Base-by-base conservation (phyloP, 2,113 vertebrate genomes). In the Puntigrus tetrazona region DNA sequence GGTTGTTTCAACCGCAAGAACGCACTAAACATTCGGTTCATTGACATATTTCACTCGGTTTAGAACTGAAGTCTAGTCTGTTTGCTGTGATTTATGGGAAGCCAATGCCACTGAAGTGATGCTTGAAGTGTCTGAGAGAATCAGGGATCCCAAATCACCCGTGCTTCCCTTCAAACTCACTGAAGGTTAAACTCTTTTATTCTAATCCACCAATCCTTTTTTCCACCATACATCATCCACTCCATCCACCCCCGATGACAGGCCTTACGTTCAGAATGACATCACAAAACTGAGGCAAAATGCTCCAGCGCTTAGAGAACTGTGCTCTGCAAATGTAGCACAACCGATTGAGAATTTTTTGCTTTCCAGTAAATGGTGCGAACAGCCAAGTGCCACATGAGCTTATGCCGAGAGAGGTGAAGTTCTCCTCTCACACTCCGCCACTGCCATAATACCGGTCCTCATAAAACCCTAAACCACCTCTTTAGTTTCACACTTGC, bases 401-500 rank as follows among this genome's bases (percentile, higher is more conserved):
- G 73, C 81, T 55, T 79, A 84, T 57, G 38, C 80, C 36, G 65
- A 88, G 76, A 41, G 38, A 75, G 78, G 77, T 79, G 80, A 85
- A 78, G 78, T 79, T 83, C 65, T 82, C 41, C 59, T 78, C 61
- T 82, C 75, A 86, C 86, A 81, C 79, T 70, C 67, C 31, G 16
- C 57, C 80, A 83, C 85, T 63, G 82, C 61, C 36, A 65, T 45
- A 85, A 74, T 25, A 74, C n/a, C 55, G 47, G 50, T 81, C 36
- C 86, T 88, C 77, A 29, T 86, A 88, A 88, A 89, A 84, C 27
- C 69, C 47, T 14, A 83, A 88, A 87, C 50, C 78, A 83, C 82
- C 85, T 84, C 87, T 87, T 88, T 87, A 83, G 61, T 86, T 83
- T 86, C 87, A 88, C 59, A 69, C 87, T 84, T 86, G 65, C 85